Evolutionary conservation across 1,140 invertebrate genomes (phyloP).

Genomic region (Zaprionus vittiger): DNA sequence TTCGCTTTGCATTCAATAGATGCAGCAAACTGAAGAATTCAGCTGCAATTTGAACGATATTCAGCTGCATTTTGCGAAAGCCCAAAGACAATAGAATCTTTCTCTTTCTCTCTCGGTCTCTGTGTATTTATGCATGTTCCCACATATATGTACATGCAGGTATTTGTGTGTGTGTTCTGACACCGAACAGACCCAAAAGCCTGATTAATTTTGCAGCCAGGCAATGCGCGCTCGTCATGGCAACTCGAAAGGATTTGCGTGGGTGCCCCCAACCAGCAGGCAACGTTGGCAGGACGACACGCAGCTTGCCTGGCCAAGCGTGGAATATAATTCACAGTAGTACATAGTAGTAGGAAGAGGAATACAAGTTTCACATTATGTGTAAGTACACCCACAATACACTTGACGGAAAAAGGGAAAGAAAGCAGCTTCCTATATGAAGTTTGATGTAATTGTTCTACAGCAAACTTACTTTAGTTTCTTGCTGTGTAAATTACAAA

Average conservation of each 20-base stretch:
- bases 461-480: no score
- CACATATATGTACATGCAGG: not conserved
- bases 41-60: constrained; percentile 20
- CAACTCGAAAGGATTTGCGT: constrained; percentile 38
- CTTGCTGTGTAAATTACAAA: no score
- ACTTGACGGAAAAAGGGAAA: not conserved
- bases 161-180: not conserved
- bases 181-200: constrained; percentile 1
- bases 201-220: constrained; percentile 42
- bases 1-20: constrained; percentile 14
- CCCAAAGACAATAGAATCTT: constrained; percentile 36
- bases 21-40: constrained; percentile 14
- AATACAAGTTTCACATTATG: constrained; percentile 16
- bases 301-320: constrained; percentile 19
- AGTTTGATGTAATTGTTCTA: no score
- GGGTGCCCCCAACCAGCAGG: constrained; percentile 14
- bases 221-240: constrained; percentile 20
- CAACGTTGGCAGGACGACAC: constrained; percentile 25
- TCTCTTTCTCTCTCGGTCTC: not conserved
- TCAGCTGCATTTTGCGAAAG: constrained; percentile 14
- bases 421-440: no score
- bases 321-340: constrained; percentile 29
- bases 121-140: not conserved
- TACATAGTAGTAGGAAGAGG: not conserved
- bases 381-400: constrained; percentile 3